Evolutionary conservation across 1,140 invertebrate species (phyloP), one percentile per base, ranked within the genome.

Genomic region (Drosophila mauritiana): DNA sequence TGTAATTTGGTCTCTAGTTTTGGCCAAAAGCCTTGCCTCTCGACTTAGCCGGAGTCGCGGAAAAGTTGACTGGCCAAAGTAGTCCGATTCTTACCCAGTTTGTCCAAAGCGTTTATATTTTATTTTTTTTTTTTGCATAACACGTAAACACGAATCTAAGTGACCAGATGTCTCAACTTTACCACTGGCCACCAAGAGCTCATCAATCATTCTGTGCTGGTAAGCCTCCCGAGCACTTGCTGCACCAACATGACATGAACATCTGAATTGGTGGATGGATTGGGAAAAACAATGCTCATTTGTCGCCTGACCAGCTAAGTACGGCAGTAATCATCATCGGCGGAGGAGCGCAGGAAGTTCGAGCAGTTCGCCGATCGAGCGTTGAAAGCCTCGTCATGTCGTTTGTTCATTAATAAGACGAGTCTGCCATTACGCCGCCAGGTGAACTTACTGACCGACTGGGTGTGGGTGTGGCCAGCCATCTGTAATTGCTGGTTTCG

Each of bases 391-490:
- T 48, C 74, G 83, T 69, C 84, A 82, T 88, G 83, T 65, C 68
- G 67, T 67, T 67, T 62, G 63, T 68, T 72, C 74, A 79, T 83
- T 86, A 86, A 88, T 65, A 70, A 64, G 83, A 75, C 67, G 62
- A 65, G 79, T 57, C 75, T 74, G 83, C 64, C 57, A 78, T 78
- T 78, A 85, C 52, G 55, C 46, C 15, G 57, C 37, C 58, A 62
- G 54, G 54, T 65, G 48, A 75, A 67, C 61, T 62, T 39, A 45
- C 45, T 54, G 53, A 75, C 57, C 39, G 40, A 45, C 39, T 57
- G 49, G 34, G 1, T 40, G 78, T 67, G 78, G 80, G 76, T 76
- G 80, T 85, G 80, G 54, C 51, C 12, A 40, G 15, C 53, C 39
- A 22, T 20, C 42, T 73, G 74, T 88, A 88, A 86, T 86, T 86